phyloP scores from a whole-genome alignment of 2,888 invertebrate genomes.

The Ornithoptera priamus region DNA sequence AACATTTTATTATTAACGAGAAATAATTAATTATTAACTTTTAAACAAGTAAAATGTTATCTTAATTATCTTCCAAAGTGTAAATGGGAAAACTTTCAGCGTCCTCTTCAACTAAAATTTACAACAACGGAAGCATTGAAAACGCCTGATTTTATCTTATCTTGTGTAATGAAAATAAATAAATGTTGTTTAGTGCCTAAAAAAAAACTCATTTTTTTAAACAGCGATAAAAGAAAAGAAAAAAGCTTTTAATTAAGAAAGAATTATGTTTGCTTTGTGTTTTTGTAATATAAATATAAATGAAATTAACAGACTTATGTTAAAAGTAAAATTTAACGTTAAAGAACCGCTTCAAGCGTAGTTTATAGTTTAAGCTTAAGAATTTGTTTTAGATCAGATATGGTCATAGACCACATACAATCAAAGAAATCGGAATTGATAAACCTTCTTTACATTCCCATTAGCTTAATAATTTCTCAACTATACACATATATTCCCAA shows the following conservation, averaged over 20 bases:
- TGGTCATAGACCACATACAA: too few species aligned
- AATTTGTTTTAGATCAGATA: too few species aligned
- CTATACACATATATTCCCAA: too few species aligned
- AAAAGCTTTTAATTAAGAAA: not conserved
- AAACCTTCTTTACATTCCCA: too few species aligned
- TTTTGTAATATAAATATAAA: not conserved
- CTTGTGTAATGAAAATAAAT: constrained; percentile 2
- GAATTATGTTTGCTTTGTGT: too few species aligned
- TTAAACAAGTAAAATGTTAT: constrained; percentile 13
- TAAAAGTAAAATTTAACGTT: too few species aligned
- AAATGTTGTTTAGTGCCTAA: not conserved
- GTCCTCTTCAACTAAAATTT: constrained; percentile 11
- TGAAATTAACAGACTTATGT: not conserved
- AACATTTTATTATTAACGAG: not conserved
- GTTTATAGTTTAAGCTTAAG: too few species aligned
- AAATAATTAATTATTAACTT: constrained; percentile 8
- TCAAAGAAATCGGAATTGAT: too few species aligned
- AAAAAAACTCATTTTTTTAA: not conserved
- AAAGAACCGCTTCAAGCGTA: too few species aligned
- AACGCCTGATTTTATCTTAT: not conserved
- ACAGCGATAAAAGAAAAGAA: not conserved
- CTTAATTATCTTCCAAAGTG: constrained; percentile 27
- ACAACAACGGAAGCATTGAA: constrained; percentile 1
- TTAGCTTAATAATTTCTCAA: too few species aligned
- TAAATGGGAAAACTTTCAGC: constrained; percentile 27